Percentiles rank a stretch among this genome's conserved stretches.
phyloP scores from a whole-genome alignment of 2,113 vertebrate species.

The Piprites chloris region DNA sequence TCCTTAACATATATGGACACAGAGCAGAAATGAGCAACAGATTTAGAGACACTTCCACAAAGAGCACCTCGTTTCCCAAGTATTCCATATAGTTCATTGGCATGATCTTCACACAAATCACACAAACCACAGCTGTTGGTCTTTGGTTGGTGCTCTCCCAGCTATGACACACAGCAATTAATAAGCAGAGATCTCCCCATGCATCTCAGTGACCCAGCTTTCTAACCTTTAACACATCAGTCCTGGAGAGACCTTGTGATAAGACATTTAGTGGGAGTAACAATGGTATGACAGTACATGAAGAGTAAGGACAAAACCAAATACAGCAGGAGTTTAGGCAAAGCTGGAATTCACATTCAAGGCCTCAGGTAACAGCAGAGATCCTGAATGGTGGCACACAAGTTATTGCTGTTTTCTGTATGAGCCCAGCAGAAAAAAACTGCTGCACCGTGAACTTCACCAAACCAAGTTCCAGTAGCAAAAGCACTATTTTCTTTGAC shows the following conservation, averaged over 20 bases:
- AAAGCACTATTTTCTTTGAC: neutral
- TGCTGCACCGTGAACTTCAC: neutral
- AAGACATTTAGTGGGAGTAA: neutral
- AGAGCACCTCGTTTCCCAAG: neutral
- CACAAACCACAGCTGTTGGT: neutral
- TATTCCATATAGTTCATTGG: neutral
- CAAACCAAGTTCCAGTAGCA: neutral
- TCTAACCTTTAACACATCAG: neutral
- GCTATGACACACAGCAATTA: neutral
- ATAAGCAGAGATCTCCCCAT: neutral
- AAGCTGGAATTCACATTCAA: neutral
- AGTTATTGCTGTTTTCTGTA: neutral
- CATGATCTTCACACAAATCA: neutral
- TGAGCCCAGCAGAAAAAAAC: neutral
- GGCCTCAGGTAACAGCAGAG: neutral
- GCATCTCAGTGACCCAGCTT: neutral
- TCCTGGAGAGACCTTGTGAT: neutral
- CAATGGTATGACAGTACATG: rapidly evolving
- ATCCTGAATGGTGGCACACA: neutral
- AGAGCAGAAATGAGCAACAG: neutral
- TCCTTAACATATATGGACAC: neutral
- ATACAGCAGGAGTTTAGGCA: rapidly evolving
- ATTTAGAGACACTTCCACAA: neutral
- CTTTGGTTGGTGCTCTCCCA: neutral
- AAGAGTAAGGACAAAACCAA: neutral